phyloP scores from a whole-genome alignment of 2,113 vertebrate genomes.

The Thomomys bottae region DNA sequence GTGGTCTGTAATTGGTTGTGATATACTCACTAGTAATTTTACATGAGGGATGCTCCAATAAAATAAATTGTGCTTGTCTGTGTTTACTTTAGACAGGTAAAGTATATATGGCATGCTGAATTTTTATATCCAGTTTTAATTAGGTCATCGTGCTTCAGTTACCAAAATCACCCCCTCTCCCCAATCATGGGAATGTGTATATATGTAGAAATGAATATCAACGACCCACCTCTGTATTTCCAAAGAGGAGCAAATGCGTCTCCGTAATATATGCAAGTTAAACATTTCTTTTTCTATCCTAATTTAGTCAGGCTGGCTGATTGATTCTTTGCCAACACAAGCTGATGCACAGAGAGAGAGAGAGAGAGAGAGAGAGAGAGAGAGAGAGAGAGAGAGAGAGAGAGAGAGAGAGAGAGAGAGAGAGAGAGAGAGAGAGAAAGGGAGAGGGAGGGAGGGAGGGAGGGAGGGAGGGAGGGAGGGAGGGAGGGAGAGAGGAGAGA shows the following conservation, averaged over 20 bases:
- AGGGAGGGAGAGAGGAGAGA: too few relatives aligned
- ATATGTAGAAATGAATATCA: constrained; percentile 71
- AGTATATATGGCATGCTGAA: constrained; percentile 50
- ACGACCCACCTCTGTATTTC: constrained; percentile 47
- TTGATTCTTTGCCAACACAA: constrained; percentile 23
- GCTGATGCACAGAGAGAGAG: background rate
- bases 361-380: background rate
- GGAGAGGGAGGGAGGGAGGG: background rate
- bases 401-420: background rate
- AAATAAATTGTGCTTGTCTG: constrained; percentile 73
- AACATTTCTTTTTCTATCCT: constrained; percentile 63
- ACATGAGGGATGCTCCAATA: constrained; percentile 60
- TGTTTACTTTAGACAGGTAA: constrained; percentile 78
- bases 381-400: too few relatives aligned
- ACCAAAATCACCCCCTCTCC: constrained; percentile 67
- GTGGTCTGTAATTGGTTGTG: constrained; percentile 79
- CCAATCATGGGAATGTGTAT: constrained; percentile 68
- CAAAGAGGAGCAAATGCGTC: constrained; percentile 39
- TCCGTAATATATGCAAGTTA: constrained; percentile 59
- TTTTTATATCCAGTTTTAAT: constrained; percentile 80
- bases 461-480: background rate
- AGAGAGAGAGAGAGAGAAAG: too few relatives aligned
- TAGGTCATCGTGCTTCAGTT: constrained; percentile 70
- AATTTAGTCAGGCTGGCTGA: constrained; percentile 30
- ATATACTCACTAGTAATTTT: constrained; percentile 74